These are phyloP conservation scores for Corydoras maculifer DNA, from an alignment of 2,113 vertebrate species.

Conservation along the genomic window DNA sequence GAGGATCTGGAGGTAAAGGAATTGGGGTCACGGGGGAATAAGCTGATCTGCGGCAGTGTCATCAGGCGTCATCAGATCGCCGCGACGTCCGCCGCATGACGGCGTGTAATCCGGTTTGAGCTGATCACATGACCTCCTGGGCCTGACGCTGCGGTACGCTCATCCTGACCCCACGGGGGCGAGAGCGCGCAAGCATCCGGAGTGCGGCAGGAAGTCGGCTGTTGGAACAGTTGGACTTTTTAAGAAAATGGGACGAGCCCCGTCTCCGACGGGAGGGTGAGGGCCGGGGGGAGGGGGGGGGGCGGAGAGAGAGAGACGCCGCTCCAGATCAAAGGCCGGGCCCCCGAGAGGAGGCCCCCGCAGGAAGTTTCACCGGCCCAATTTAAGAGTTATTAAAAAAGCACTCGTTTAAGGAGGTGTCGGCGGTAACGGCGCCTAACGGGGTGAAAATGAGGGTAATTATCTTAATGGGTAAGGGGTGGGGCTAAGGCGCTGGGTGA, in stretches of 20 bases:
- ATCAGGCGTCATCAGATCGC: slow-evolving; percentile 30
- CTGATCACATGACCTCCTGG: slow-evolving; percentile 24
- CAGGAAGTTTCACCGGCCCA: slow-evolving; percentile 49
- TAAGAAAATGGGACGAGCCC: not conserved
- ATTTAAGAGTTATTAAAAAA: slow-evolving; percentile 43
- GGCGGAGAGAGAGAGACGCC: slow-evolving; percentile 52
- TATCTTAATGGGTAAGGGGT: too few relatives aligned
- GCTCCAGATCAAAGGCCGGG: slow-evolving; percentile 49
- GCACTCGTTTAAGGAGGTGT: not conserved
- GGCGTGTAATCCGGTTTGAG: slow-evolving; percentile 33
- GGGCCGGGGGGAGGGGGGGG: slow-evolving; percentile 45
- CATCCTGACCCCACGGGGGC: not conserved
- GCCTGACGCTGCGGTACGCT: not conserved
- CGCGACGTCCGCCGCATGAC: slow-evolving; percentile 38
- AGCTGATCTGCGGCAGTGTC: too few relatives aligned
- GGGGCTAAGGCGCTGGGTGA: too few relatives aligned
- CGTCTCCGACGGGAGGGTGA: not conserved
- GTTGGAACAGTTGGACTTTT: not conserved
- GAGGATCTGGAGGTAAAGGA: too few relatives aligned
- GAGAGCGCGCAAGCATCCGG: slow-evolving; percentile 4
- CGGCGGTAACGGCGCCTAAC: too few relatives aligned
- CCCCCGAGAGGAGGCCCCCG: slow-evolving; percentile 16
- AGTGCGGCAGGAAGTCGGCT: slow-evolving; percentile 3
- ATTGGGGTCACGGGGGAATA: too few relatives aligned
- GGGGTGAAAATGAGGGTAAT: too few relatives aligned